Evolutionary conservation across 2,888 invertebrate genomes (phyloP).

Genomic region (Ypsolopha sequella): DNA sequence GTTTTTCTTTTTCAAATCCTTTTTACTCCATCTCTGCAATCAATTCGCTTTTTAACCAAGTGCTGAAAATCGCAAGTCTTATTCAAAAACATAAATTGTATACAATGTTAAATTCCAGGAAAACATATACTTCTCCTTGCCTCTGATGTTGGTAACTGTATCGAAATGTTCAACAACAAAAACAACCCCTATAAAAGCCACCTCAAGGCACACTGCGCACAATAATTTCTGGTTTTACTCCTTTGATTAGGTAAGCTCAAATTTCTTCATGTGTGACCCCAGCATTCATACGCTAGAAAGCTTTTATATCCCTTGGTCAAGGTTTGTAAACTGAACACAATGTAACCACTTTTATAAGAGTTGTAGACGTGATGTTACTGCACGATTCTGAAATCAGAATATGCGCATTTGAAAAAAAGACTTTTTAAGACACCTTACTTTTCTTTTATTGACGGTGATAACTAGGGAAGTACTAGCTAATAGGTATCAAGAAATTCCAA

Average conservation of each 20-base stretch:
- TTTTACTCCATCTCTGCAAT: no score
- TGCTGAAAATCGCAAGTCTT: no score
- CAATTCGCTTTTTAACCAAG: no score
- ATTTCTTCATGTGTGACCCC: constrained; percentile 43
- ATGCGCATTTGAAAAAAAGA: background rate
- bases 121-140: no score
- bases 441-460: no score
- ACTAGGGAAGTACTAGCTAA: no score
- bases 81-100: no score
- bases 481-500: no score
- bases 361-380: background rate
- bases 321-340: constrained; percentile 1
- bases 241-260: constrained; percentile 61
- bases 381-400: background rate
- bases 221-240: constrained; percentile 63
- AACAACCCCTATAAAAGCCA: background rate
- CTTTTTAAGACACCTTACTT: no score
- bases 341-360: background rate
- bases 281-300: constrained; percentile 29
- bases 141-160: no score
- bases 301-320: constrained; percentile 7
- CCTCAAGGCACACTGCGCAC: constrained; percentile 25
- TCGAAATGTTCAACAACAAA: background rate
- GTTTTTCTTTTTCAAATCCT: no score
- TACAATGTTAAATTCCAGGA: no score